phyloP scores from a whole-genome alignment of 2,888 invertebrate genomes.

The Marasmarcha lunaedactyla region DNA sequence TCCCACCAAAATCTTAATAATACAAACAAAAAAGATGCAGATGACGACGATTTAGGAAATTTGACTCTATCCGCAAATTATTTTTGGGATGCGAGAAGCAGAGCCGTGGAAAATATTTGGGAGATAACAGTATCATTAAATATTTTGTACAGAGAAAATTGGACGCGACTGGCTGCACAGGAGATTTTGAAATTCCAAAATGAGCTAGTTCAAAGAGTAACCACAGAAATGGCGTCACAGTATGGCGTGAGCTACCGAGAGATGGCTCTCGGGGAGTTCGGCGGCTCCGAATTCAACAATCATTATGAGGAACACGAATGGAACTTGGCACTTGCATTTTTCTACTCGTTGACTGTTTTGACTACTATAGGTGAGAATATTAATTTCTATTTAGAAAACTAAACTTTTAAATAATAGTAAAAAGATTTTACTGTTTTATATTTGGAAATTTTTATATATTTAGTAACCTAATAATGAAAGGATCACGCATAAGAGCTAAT shows the following conservation, averaged over 20 bases:
- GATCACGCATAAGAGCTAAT: no score
- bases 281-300: conserved; percentile 42
- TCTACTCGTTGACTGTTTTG: conserved; percentile 93
- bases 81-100: conserved; percentile 61
- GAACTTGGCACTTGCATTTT: conserved; percentile 91
- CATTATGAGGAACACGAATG: conserved; percentile 79
- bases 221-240: conserved; percentile 79
- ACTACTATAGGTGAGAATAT: conserved; percentile 86
- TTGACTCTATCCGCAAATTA: conserved; percentile 54
- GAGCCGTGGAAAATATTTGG: conserved; percentile 90
- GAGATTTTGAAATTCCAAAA: conserved; percentile 87
- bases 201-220: conserved; percentile 82
- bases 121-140: conserved; percentile 89
- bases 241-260: conserved; percentile 65
- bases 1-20: conserved; percentile 58
- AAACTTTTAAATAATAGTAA: no score
- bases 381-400: not conserved
- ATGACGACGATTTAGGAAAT: conserved; percentile 54
- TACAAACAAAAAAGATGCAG: conserved; percentile 41
- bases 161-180: conserved; percentile 58
- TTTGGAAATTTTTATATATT: no score
- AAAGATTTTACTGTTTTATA: no score
- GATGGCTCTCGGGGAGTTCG: conserved; percentile 62
- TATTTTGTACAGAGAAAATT: conserved; percentile 64
- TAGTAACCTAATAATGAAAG: no score